Conservation (phyloP, 2,113 vertebrate species). For the Sapajus apella region DNA sequence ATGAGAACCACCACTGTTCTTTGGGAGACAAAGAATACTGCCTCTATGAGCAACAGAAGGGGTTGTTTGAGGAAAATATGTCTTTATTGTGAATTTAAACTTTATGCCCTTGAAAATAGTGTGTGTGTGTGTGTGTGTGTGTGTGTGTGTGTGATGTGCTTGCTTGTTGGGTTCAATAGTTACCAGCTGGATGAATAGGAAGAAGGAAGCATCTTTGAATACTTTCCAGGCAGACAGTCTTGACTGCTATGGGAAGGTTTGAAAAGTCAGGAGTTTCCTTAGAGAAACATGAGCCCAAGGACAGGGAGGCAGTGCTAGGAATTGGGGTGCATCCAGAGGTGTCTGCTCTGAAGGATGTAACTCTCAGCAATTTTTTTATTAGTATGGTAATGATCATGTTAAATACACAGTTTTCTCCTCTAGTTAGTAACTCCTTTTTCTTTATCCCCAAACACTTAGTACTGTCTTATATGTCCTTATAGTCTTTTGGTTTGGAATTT, state of each 20-base stretch:
- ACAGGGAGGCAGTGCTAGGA: neutral
- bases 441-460: neutral
- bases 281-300: neutral
- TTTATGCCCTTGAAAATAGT: neutral
- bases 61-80: neutral
- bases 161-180: neutral
- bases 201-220: neutral
- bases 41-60: accelerated
- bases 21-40: neutral
- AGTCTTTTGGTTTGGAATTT: neutral
- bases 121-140: neutral
- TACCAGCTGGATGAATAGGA: neutral
- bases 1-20: neutral
- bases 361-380: neutral
- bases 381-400: neutral
- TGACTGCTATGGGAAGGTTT: neutral
- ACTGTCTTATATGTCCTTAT: neutral
- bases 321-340: neutral
- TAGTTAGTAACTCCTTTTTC: neutral
- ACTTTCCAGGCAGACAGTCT: accelerated
- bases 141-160: neutral
- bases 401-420: neutral
- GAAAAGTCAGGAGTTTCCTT: neutral
- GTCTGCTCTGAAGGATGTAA: neutral
- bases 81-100: neutral